Percentiles rank a stretch among this genome's conserved stretches.
Evolutionary conservation across 1,140 invertebrate species (phyloP).

Genomic region (Lutraria rhynchaena): DNA sequence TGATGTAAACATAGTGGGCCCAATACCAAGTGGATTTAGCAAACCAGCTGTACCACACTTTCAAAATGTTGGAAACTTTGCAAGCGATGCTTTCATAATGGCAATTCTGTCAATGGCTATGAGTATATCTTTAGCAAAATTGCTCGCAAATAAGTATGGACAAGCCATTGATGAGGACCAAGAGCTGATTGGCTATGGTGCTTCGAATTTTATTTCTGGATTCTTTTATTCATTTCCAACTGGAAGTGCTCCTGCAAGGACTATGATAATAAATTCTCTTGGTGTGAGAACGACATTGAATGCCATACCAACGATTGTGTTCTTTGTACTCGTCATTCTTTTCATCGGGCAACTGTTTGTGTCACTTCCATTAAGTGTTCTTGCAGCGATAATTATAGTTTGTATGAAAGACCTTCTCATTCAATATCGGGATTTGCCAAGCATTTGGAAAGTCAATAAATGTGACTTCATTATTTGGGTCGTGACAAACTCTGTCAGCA

Average conservation of each 20-base stretch:
- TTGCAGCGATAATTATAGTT: conserved; percentile 79
- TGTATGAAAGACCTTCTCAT: conserved; percentile 81
- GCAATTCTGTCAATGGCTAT: conserved; percentile 77
- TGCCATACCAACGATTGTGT: conserved; percentile 78
- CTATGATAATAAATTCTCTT: conserved; percentile 84
- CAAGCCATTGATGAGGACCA: conserved; percentile 81
- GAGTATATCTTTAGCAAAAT: conserved; percentile 80
- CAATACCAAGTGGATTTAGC: conserved; percentile 81
- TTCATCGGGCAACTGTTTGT: conserved; percentile 80
- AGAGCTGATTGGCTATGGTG: conserved; percentile 83
- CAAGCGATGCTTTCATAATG: conserved; percentile 70
- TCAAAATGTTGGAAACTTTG: conserved; percentile 32
- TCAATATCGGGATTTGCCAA: conserved; percentile 86
- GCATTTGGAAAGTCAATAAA: conserved; percentile 73
- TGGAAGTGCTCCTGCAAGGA: conserved; percentile 91
- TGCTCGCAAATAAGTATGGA: conserved; percentile 78
- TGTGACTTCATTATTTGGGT: conserved; percentile 78
- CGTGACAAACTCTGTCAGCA: conserved; percentile 62
- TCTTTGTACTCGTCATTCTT: conserved; percentile 82
- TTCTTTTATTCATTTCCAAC: conserved; percentile 84
- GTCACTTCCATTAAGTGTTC: conserved; percentile 79
- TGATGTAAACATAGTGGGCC: conserved; percentile 79
- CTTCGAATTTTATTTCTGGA: conserved; percentile 80
- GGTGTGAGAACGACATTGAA: conserved; percentile 69
- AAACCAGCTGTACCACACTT: conserved; percentile 65